These are phyloP conservation scores for Peromyscus leucopus DNA, from an alignment of 2,113 vertebrate species.

Conservation along the genomic window DNA sequence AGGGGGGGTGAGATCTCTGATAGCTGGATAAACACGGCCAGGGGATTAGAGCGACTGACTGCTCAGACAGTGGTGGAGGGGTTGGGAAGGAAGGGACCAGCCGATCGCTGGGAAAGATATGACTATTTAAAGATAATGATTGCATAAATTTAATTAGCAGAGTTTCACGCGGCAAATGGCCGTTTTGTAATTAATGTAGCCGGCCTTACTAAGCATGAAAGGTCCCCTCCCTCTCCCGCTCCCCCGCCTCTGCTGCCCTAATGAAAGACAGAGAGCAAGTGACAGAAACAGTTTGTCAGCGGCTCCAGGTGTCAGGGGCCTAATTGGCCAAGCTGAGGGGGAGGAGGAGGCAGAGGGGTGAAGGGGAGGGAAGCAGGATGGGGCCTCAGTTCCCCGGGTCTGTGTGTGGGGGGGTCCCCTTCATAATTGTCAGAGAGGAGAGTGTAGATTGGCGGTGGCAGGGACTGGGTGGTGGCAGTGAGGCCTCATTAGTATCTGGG, in stretches of 20 bases:
- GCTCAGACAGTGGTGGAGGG: slow-evolving; percentile 77
- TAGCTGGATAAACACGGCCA: slow-evolving; percentile 81
- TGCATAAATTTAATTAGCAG: slow-evolving; percentile 99
- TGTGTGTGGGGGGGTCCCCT: slow-evolving; percentile 56
- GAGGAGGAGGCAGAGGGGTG: slow-evolving; percentile 63
- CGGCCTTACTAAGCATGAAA: slow-evolving; percentile 90
- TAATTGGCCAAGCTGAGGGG: slow-evolving; percentile 93
- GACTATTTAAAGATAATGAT: slow-evolving; percentile 99
- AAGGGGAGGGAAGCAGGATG: slow-evolving; percentile 42
- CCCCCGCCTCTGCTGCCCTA: slow-evolving; percentile 82
- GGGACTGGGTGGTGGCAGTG: slow-evolving; percentile 94
- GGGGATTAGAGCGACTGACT: slow-evolving; percentile 85
- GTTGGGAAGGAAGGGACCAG: slow-evolving; percentile 84
- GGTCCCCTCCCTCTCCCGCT: slow-evolving; percentile 83
- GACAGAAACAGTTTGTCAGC: slow-evolving; percentile 94
- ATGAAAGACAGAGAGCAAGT: slow-evolving; percentile 98
- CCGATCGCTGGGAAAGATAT: slow-evolving; percentile 94
- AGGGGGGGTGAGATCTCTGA: slow-evolving; percentile 73
- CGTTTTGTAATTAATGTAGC: slow-evolving; percentile 93
- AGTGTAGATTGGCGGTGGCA: slow-evolving; percentile 95
- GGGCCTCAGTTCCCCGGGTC: neutral
- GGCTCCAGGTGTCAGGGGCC: slow-evolving; percentile 93
- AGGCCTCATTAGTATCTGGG: slow-evolving; percentile 91
- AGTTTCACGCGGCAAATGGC: slow-evolving; percentile 98
- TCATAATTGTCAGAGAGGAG: slow-evolving; percentile 94